Base-by-base conservation (phyloP, 2,797 vertebrate genomes). In the Pangasius macronema region DNA sequence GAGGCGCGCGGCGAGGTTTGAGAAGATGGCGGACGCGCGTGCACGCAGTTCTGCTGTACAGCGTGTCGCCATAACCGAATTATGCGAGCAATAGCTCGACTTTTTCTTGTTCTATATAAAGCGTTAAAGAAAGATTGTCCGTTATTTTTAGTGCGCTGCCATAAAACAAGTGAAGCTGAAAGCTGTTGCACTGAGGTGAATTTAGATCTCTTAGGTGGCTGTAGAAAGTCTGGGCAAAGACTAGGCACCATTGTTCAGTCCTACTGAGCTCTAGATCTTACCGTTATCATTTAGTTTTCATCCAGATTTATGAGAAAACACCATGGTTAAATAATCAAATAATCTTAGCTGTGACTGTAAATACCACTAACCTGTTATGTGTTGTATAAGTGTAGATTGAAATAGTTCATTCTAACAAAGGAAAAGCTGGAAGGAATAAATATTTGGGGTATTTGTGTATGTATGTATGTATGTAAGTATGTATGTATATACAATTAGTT, bases 21-120 rank as follows among this genome's bases (percentile, higher is more conserved):
- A 77, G n/a, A 85, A 85, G 5, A 85, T 85, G 84, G 84, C 84
- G 84, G 59, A 53, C 20, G 72, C 27, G 73, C 11, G 30, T n/a
- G 68, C 36, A 6, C 1, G 82, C 24, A 5, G 3, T 22, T 9
- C 39, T 61, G 55, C 55, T 24, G 11, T 67, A 11, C 63, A 33
- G 46, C 46, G 51, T 36, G 82, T 53, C 65, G 49, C 20, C 18
- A 68, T 24, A 27, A 53, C 18, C 2, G 10, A 22, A 16, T 16
- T 13, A 5, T 39, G 1, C 5, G 9, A 53, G 33, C 3, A 82
- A 65, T 7, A 51, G 18, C n/a, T 6, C 18, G 3, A 42, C 1
- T 46, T 77, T 18, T 27, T 39, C 1, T 49, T 49, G 18, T 30
- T 22, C 6, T 67, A 22, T 51, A 51, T 36, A 53, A 51, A 22